A percentile compares a stretch with the other conserved stretches of the same genome.
phyloP scores from a whole-genome alignment of 2,888 invertebrate genomes.

The Diaperis boleti region DNA sequence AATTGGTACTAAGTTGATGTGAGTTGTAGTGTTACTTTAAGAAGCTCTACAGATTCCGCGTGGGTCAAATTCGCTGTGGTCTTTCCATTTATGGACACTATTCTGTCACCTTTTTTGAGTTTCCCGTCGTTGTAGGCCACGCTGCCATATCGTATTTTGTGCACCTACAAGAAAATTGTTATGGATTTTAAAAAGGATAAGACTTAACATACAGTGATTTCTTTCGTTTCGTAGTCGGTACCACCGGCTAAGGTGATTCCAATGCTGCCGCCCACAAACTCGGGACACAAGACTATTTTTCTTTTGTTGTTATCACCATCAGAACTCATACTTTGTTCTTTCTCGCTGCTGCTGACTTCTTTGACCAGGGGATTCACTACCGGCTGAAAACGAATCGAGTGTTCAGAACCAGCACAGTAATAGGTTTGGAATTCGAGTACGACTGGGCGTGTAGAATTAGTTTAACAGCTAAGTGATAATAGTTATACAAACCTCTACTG shows the following conservation, averaged over 20 bases:
- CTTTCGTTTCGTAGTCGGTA: slow-evolving; percentile 91
- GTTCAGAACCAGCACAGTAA: not conserved
- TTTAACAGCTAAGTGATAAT: slow-evolving; percentile 29
- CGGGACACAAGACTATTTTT: slow-evolving; percentile 75
- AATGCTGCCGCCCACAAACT: slow-evolving; percentile 79
- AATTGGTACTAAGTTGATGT: no score
- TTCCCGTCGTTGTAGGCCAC: slow-evolving; percentile 89
- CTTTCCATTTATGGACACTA: slow-evolving; percentile 87
- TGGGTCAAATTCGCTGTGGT: slow-evolving; percentile 87
- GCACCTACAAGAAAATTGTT: slow-evolving; percentile 72
- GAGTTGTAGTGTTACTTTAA: no score
- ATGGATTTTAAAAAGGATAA: not conserved
- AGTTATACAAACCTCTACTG: slow-evolving; percentile 34
- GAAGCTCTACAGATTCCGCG: slow-evolving; percentile 85
- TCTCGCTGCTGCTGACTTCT: slow-evolving; percentile 37
- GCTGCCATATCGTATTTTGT: slow-evolving; percentile 87
- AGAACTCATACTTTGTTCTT: slow-evolving; percentile 23
- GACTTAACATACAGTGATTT: slow-evolving; percentile 81
- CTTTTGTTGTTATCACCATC: slow-evolving; percentile 26
- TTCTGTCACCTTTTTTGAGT: slow-evolving; percentile 87
- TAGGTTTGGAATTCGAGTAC: slow-evolving; percentile 9
- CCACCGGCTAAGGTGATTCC: slow-evolving; percentile 92
- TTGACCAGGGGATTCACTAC: slow-evolving; percentile 12
- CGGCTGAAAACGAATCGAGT: no score
- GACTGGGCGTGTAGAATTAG: slow-evolving; percentile 7